Percentiles rank a stretch among this genome's conserved stretches.
phyloP scores from a whole-genome alignment of 2,888 invertebrate genomes.

The Plagodis dolabraria region DNA sequence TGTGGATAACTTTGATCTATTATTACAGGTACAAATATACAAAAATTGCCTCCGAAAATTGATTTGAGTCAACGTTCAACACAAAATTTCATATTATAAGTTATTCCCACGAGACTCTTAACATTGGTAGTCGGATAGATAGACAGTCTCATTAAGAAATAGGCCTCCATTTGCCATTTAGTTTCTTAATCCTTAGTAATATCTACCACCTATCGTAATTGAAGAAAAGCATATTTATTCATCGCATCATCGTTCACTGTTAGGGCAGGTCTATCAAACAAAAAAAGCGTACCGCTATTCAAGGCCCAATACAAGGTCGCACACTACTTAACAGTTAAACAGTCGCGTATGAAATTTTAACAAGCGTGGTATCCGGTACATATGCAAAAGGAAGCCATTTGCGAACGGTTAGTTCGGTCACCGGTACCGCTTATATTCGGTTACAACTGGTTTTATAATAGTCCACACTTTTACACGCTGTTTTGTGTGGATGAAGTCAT shows the following conservation, averaged over 20 bases:
- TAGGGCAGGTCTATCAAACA: background rate
- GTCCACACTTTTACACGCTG: slow-evolving; percentile 8
- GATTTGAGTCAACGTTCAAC: no score
- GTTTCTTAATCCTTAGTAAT: no score
- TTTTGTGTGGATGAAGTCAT: background rate
- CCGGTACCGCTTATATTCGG: slow-evolving; percentile 21
- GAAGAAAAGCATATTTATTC: background rate
- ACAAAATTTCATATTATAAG: no score
- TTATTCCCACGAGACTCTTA: no score
- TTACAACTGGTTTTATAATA: slow-evolving; percentile 21
- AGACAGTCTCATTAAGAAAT: no score
- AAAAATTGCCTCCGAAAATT: no score
- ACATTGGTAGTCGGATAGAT: no score
- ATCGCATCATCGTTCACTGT: background rate
- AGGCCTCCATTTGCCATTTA: no score
- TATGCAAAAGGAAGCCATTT: slow-evolving; percentile 23
- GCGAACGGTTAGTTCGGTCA: slow-evolving; percentile 16
- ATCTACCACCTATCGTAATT: background rate
- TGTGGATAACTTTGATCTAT: no score
- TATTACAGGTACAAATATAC: no score
- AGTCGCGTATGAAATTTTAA: slow-evolving; percentile 40
- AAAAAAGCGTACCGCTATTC: background rate
- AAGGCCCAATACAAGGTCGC: background rate
- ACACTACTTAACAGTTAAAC: slow-evolving; percentile 11
- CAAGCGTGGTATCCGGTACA: slow-evolving; percentile 28